Evolutionary conservation across 1,140 invertebrate species (phyloP), one percentile per base, ranked within the genome.

Genomic region (Papilio helenus): DNA sequence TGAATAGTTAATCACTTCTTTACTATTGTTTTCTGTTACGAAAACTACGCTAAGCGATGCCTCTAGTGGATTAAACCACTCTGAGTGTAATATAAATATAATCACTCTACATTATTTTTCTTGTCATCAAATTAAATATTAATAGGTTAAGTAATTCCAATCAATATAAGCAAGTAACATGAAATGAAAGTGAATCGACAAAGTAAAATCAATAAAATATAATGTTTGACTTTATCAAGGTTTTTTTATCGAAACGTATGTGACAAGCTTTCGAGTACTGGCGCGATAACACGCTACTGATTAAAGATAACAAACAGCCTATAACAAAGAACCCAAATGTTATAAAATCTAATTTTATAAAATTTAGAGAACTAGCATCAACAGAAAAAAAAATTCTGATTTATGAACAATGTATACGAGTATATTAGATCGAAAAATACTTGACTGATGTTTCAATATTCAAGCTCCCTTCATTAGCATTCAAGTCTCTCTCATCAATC

Each of bases 211-310:
- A 89, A 94, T 94, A 46, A 46, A 46, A 83, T 87, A 83, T 84
- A 76, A 90, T 89, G 87, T 91, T 91, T 90, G 80, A 84, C 74
- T 83, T 93, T 93, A 94, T 94, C 92, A 79, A 79, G 78, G 83
- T 82, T 84, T 86, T n/a, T 91, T 92, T 93, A 93, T 94, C 91
- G 80, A 86, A 86, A 86, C 86, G 83, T 85, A 85, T 80, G 84
- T 86, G 85, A 84, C 86, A 86, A 86, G 85, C 83, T 82, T 89
- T 88, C 82, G 84, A 87, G 86, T 88, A 83, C 72, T 80, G 73
- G 78, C 72, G 78, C 84, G 92, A 94, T 94, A 94, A 88, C 88
- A 89, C 80, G 87, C 86, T 86, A 86, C 90, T 91, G 90, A 92
- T 93, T 90, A 89, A 80, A 81, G 88, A 89, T 90, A 90, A 87